phyloP scores from a whole-genome alignment of 1,140 invertebrate species.

The Platorchestia sp. region DNA sequence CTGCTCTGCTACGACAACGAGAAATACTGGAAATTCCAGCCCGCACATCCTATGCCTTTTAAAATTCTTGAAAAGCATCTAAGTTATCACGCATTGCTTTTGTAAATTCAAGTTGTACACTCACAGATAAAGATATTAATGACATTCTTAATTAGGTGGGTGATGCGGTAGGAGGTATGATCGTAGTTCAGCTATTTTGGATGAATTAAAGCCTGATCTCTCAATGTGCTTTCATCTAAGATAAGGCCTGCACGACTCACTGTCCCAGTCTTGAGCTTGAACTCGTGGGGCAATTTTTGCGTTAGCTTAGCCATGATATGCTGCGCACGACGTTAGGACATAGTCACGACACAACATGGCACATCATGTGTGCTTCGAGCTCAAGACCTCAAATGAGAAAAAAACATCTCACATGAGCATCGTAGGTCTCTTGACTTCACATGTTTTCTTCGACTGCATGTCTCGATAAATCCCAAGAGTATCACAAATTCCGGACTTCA shows the following conservation, averaged over 20 bases:
- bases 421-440: too few species aligned
- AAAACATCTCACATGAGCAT: too few species aligned
- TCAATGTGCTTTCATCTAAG: neutral
- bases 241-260: neutral
- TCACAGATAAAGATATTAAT: neutral
- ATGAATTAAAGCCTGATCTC: neutral
- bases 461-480: too few species aligned
- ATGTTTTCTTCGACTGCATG: too few species aligned
- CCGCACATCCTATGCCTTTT: too few species aligned
- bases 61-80: neutral
- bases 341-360: neutral
- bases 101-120: neutral
- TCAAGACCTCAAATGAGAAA: too few species aligned
- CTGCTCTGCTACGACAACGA: too few species aligned
- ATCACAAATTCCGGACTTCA: too few species aligned
- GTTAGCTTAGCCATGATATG: neutral
- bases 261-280: neutral
- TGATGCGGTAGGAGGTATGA: neutral
- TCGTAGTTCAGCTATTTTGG: neutral
- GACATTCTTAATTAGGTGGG: neutral
- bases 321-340: neutral
- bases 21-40: too few species aligned
- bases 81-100: neutral
- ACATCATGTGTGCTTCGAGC: neutral
- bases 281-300: neutral